Evolutionary conservation across 2,797 vertebrate species (phyloP), one percentile per base, ranked within the genome.

Genomic region (Dicrostonyx torquatus): DNA sequence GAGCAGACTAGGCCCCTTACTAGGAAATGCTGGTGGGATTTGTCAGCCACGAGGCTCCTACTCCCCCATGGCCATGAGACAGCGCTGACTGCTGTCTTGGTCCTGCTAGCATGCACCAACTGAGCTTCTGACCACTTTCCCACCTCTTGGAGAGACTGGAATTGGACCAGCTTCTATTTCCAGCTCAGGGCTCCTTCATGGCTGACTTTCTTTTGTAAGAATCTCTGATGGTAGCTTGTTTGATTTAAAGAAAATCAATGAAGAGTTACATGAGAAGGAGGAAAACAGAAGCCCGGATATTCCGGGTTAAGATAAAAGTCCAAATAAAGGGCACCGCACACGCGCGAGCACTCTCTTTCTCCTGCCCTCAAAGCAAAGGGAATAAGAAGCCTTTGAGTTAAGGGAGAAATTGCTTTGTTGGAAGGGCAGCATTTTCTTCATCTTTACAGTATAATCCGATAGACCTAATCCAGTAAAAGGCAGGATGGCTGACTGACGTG

Each of bases 271-370:
- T 87, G 78, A 97, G 20, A 34, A 88, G 64, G 92, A 94, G 92
- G 87, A 45, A 91, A 96, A 96, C 87, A 91, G 94, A 93, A 87
- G 85, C 85, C 72, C 75, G 78, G 95, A 93, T 93, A 97, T 96
- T 95, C 94, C 86, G 73, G 95, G 95, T 95, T 95, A 95, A 97
- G 97, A 97, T 97, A 79, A 96, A 97, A 97, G 97, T 97, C 91
- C 86, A 94, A 97, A 95, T 93, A 96, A 97, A 97, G 96, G 96
- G 87, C 88, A 84, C 93, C 31, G n/a, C 82, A 78, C 73, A 83
- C 62, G 62, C 31, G 66, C 43, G 66, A 45, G 18, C 89, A 48
- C 62, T 72, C 90, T 93, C 93, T 96, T 93, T 96, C 96, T 96
- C 94, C 75, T 78, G 88, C 90, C 79, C 94, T 94, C 95, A 97